phyloP scores from a whole-genome alignment of 53 echinoderm and acorn worm species.

The Holothuria leucospilota region DNA sequence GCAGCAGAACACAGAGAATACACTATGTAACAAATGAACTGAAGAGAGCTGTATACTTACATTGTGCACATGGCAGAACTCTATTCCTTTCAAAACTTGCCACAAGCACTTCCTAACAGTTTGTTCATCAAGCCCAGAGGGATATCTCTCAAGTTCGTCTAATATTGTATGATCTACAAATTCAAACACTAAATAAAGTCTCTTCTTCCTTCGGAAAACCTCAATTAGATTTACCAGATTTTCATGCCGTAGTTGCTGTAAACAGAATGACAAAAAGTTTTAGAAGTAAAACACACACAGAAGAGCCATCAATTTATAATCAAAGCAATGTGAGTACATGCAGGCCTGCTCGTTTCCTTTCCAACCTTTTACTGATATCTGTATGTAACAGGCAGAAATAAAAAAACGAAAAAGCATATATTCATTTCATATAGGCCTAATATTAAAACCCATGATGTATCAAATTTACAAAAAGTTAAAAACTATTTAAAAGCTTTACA shows the following conservation, averaged over 20 bases:
- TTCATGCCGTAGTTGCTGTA: constrained; percentile 97
- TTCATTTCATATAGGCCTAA: too few relatives aligned
- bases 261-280: background rate
- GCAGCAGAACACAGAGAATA: too few relatives aligned
- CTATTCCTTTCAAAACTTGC: constrained; percentile 97
- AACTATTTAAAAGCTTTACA: too few relatives aligned
- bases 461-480: too few relatives aligned
- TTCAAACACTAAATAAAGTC: constrained; percentile 98
- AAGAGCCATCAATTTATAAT: background rate
- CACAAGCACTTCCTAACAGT: constrained; percentile 91
- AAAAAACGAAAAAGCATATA: too few relatives aligned
- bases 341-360: too few relatives aligned
- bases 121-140: constrained; percentile 86
- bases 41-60: constrained; percentile 63
- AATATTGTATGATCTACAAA: constrained; percentile 98
- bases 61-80: constrained; percentile 96
- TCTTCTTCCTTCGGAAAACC: constrained; percentile 97
- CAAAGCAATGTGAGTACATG: too few relatives aligned
- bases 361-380: too few relatives aligned
- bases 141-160: constrained; percentile 93
- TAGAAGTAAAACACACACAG: background rate
- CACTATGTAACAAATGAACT: too few relatives aligned
- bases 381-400: too few relatives aligned
- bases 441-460: too few relatives aligned
- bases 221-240: constrained; percentile 97